These are phyloP conservation scores for Pteropus alecto DNA, from an alignment of 2,113 vertebrate species.

Conservation along the genomic window DNA sequence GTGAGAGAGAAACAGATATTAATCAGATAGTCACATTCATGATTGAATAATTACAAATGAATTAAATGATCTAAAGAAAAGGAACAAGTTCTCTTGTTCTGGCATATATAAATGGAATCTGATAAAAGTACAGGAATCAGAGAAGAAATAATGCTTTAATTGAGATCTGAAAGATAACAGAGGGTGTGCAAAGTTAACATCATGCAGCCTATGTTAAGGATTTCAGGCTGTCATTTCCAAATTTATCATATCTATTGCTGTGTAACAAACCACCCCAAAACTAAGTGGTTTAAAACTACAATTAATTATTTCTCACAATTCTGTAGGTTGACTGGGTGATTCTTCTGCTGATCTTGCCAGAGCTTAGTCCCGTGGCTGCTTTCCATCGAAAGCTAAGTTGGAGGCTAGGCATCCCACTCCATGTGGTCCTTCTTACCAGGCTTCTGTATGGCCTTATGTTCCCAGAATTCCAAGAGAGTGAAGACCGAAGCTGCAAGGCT, in stretches of 20 bases:
- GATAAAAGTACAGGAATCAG: not conserved
- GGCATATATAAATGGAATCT: not conserved
- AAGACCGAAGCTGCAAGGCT: not conserved
- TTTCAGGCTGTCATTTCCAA: not conserved
- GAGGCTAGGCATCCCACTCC: not conserved
- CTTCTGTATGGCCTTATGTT: not conserved
- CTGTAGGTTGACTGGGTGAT: not conserved
- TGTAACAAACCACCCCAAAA: not conserved
- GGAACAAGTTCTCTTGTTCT: not conserved
- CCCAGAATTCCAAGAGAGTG: not conserved
- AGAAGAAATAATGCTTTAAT: not conserved
- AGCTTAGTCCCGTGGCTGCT: not conserved
- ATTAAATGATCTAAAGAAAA: not conserved
- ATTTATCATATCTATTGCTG: not conserved
- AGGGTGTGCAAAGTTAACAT: not conserved
- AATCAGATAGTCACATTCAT: not conserved
- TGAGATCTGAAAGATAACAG: not conserved
- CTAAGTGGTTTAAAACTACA: not conserved
- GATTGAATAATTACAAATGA: conserved; percentile 26
- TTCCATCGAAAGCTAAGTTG: not conserved
- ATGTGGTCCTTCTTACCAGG: not conserved
- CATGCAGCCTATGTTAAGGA: not conserved
- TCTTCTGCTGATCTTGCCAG: not conserved
- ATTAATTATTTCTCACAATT: not conserved
- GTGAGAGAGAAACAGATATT: not conserved